A percentile compares a stretch with the other conserved stretches of the same genome.
These are phyloP conservation scores for Silurus glanis DNA, from an alignment of 2,113 vertebrate species.

Conservation along the genomic window DNA sequence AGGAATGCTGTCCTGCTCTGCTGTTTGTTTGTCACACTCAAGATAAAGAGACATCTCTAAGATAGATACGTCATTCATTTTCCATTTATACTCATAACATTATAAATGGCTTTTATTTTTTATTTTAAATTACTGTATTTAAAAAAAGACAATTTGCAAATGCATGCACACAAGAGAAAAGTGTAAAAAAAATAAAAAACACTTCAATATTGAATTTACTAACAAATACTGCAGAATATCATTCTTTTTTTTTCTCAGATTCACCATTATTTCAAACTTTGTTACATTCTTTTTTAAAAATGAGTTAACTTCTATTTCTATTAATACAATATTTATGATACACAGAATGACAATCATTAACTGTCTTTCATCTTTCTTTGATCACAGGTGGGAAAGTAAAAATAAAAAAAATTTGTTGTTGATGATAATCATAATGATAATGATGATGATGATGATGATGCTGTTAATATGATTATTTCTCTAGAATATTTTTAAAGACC, in stretches of 20 bases:
- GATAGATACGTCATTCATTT: slow-evolving; percentile 44
- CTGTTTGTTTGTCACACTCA: slow-evolving; percentile 56
- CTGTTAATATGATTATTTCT: neutral
- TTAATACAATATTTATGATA: neutral
- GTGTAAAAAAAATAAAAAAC: slow-evolving; percentile 60
- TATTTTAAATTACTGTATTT: slow-evolving; percentile 63
- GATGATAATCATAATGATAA: no score
- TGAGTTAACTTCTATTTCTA: neutral
- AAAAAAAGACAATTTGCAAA: slow-evolving; percentile 69
- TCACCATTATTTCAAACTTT: neutral
- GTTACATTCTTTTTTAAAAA: no score
- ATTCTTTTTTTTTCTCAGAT: neutral
- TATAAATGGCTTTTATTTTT: neutral
- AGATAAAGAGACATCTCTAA: slow-evolving; percentile 64
- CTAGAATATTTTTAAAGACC: neutral
- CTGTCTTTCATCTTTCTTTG: neutral
- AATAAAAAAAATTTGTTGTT: no score
- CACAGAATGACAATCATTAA: neutral
- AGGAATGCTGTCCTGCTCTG: slow-evolving; percentile 68
- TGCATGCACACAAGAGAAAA: slow-evolving; percentile 60
- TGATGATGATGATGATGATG: no score
- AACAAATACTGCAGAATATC: no score
- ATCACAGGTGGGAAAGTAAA: no score
- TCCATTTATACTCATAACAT: neutral
- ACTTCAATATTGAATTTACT: slow-evolving; percentile 55